Conservation (phyloP, 2,888 invertebrate species). For the Melipona bicolor region DNA sequence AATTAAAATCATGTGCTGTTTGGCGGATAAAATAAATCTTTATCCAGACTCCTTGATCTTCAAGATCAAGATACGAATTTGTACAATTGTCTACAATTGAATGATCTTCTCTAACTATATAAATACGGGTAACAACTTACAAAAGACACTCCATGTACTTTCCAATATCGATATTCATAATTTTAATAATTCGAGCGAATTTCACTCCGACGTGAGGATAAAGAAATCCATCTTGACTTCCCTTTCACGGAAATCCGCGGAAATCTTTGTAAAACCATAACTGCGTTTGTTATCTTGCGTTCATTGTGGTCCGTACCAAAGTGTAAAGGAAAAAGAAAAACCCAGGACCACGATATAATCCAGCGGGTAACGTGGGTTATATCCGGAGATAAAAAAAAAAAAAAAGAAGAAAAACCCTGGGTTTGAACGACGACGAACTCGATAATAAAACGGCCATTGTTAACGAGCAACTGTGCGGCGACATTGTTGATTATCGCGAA, state of each 20-base stretch:
- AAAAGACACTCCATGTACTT: no score
- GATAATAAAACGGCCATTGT: slow-evolving; percentile 53
- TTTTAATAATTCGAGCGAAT: background rate
- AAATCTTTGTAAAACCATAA: background rate
- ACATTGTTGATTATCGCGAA: slow-evolving; percentile 69
- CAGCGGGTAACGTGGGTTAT: slow-evolving; percentile 17
- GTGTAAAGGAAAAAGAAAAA: background rate
- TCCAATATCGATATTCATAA: no score
- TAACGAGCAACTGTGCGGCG: slow-evolving; percentile 55
- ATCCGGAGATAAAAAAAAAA: slow-evolving; percentile 11
- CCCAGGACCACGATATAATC: slow-evolving; percentile 46
- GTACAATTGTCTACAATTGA: no score
- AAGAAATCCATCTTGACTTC: background rate
- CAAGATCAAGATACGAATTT: no score
- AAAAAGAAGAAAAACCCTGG: slow-evolving; percentile 5
- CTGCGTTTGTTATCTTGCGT: slow-evolving; percentile 12
- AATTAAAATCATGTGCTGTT: no score
- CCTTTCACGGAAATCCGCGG: background rate
- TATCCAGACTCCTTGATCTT: no score
- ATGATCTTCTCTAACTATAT: no score
- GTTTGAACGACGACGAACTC: slow-evolving; percentile 7
- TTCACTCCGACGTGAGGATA: background rate
- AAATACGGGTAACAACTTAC: no score
- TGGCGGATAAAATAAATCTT: no score
- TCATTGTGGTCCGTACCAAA: background rate